Evolutionary conservation across 2,113 vertebrate species (phyloP), one percentile per base, ranked within the genome.

Genomic region (Amphilophus citrinellus): DNA sequence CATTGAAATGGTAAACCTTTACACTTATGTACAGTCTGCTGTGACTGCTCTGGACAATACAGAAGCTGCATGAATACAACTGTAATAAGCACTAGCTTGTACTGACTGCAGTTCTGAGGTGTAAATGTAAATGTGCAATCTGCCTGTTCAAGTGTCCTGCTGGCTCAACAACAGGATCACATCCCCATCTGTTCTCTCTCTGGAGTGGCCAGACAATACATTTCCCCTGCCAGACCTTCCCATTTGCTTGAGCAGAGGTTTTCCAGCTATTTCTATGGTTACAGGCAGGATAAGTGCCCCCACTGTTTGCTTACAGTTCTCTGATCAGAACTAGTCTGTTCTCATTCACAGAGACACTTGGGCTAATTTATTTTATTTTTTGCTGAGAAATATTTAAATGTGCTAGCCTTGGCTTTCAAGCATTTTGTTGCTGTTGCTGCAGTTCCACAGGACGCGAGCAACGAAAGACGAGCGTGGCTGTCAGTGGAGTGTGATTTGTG

Each of bases 51-150:
- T 61, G 57, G 20, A 79, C 66, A 20, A 53, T 20, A 53, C 18
- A 61, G 44, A 17, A 73, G 78, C 61, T 80, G 11, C 61, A 62
- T 37, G 68, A 80, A 71, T 83, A 86, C 83, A 90, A 0, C 5
- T 35, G 47, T 76, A 77, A 79, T 71, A 88, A 84, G 53, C 53
- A 50, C 68, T 61, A 44, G 88, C 86, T 82, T 22, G 10, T 90
- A 90, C 89, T 88, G 90, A 86, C 81, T 89, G 65, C 82, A 56
- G 30, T 75, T 89, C 88, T 96, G 95, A 95, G 96, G 94, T 95
- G 61, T 97, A 97, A 95, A 93, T 98, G 95, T 97, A 97, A 94
- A 98, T 97, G 97, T 96, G 95, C 96, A 97, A 96, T 94, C 95
- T 98, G 96, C 96, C 95, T 91, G 24, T 97, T 94, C 96, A 90